Evolutionary conservation across 2,113 vertebrate species (phyloP).

Genomic region (Micronycteris hirsuta): DNA sequence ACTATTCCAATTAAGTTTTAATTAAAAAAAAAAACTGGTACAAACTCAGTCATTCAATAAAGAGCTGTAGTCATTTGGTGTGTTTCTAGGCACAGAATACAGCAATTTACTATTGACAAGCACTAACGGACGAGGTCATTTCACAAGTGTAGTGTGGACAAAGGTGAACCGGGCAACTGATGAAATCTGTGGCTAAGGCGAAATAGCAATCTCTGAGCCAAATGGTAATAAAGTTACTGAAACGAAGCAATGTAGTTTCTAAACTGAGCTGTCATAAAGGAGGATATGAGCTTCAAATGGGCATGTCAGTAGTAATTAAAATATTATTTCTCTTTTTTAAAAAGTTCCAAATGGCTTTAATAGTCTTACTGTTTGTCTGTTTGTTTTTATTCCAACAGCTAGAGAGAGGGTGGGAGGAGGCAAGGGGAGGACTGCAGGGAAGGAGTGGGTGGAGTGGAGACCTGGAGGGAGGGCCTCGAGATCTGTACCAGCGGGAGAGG

Average conservation of each 20-base stretch:
- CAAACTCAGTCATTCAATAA: slow-evolving; percentile 85
- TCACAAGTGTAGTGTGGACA: slow-evolving; percentile 92
- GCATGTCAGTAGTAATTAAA: slow-evolving; percentile 84
- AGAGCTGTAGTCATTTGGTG: slow-evolving; percentile 78
- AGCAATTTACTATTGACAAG: slow-evolving; percentile 92
- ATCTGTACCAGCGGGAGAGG: not conserved
- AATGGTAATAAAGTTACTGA: slow-evolving; percentile 97
- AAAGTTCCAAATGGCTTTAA: slow-evolving; percentile 55
- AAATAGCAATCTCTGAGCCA: slow-evolving; percentile 97
- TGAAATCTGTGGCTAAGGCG: slow-evolving; percentile 97
- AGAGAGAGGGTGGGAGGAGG: not conserved
- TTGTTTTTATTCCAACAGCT: slow-evolving; percentile 41
- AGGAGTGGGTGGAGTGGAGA: not conserved
- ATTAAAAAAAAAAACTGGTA: slow-evolving; percentile 84
- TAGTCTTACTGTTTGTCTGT: not conserved
- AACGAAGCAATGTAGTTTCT: slow-evolving; percentile 90
- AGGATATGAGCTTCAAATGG: slow-evolving; percentile 86
- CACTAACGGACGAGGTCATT: slow-evolving; percentile 93
- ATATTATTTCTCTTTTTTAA: slow-evolving; percentile 68
- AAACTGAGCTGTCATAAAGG: slow-evolving; percentile 91
- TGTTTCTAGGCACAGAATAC: slow-evolving; percentile 82
- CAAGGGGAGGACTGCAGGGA: not conserved
- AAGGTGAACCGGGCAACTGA: slow-evolving; percentile 98
- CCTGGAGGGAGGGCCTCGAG: not conserved
- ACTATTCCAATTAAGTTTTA: slow-evolving; percentile 84